Evolutionary conservation across 2,113 vertebrate genomes (phyloP).

Genomic region (Cervus canadensis): DNA sequence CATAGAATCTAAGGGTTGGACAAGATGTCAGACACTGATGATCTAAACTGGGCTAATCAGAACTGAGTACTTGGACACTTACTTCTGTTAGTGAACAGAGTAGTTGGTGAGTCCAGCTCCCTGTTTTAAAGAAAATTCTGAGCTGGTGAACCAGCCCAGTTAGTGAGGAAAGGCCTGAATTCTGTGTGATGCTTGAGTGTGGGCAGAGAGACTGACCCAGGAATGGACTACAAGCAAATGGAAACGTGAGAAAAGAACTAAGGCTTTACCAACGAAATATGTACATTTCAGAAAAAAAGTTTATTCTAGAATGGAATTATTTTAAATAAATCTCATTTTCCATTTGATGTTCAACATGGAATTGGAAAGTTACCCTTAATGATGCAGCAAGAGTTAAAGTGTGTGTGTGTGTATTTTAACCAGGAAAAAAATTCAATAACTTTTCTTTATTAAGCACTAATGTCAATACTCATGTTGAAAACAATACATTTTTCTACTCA

Average conservation of each 20-base stretch:
- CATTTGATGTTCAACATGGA: neutral
- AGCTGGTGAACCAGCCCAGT: too few species aligned
- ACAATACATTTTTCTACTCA: conserved; percentile 38
- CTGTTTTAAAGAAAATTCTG: neutral
- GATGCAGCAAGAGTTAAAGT: neutral
- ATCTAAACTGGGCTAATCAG: neutral
- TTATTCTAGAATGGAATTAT: neutral
- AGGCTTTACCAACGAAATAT: neutral
- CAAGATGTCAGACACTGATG: neutral
- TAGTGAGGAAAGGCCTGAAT: neutral
- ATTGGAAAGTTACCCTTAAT: neutral
- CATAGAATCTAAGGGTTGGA: neutral
- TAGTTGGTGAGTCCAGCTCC: neutral
- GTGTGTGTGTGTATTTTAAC: neutral
- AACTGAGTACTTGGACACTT: neutral
- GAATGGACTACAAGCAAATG: neutral
- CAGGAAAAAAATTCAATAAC: neutral
- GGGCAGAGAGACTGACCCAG: neutral
- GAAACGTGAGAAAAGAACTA: neutral
- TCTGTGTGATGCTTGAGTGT: neutral
- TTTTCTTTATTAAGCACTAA: neutral
- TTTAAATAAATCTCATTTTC: neutral
- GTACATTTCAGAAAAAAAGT: neutral
- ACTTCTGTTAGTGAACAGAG: neutral
- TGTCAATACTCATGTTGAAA: neutral